Conservation (phyloP, 2,113 vertebrate genomes). For the Dinomys branickii region DNA sequence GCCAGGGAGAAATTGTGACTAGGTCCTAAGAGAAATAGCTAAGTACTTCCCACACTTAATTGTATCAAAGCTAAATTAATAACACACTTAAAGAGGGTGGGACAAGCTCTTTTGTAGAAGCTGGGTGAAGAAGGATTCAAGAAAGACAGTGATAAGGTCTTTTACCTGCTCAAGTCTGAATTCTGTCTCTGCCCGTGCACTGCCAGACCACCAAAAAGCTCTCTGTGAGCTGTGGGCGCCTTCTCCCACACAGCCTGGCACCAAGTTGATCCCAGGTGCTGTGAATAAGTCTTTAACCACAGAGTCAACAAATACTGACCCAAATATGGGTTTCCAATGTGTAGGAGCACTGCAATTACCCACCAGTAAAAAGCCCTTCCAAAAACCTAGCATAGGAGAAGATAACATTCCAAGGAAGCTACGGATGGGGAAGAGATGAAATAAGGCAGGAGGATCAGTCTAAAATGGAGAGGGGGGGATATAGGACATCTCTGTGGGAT, state of each 20-base stretch:
- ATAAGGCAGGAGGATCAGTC: slow-evolving; percentile 45
- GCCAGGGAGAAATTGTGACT: slow-evolving; percentile 32
- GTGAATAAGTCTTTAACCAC: slow-evolving; percentile 26
- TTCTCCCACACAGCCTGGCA: slow-evolving; percentile 14
- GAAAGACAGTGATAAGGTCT: slow-evolving; percentile 42
- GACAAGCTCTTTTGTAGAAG: slow-evolving; percentile 61
- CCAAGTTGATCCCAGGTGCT: slow-evolving; percentile 61
- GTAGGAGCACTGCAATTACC: background rate
- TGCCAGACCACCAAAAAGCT: slow-evolving; percentile 1
- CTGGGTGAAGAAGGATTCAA: slow-evolving; percentile 5
- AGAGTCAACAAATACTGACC: slow-evolving; percentile 35
- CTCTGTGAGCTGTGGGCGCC: background rate
- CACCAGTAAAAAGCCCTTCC: slow-evolving; percentile 51
- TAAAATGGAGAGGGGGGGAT: slow-evolving; percentile 66
- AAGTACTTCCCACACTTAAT: slow-evolving; percentile 62
- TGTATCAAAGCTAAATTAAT: slow-evolving; percentile 72
- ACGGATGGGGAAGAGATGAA: slow-evolving; percentile 59
- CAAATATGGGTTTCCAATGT: slow-evolving; percentile 34
- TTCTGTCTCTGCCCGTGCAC: background rate
- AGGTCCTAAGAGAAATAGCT: slow-evolving; percentile 53
- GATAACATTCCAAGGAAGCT: slow-evolving; percentile 19
- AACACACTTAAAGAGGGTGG: slow-evolving; percentile 51
- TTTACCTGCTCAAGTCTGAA: slow-evolving; percentile 34
- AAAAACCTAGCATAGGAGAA: slow-evolving; percentile 31
- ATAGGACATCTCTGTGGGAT: slow-evolving; percentile 77